A percentile compares a stretch with the other conserved stretches of the same genome.
Conservation (phyloP, 2,797 vertebrate species). For the Hemitrygon akajei region DNA sequence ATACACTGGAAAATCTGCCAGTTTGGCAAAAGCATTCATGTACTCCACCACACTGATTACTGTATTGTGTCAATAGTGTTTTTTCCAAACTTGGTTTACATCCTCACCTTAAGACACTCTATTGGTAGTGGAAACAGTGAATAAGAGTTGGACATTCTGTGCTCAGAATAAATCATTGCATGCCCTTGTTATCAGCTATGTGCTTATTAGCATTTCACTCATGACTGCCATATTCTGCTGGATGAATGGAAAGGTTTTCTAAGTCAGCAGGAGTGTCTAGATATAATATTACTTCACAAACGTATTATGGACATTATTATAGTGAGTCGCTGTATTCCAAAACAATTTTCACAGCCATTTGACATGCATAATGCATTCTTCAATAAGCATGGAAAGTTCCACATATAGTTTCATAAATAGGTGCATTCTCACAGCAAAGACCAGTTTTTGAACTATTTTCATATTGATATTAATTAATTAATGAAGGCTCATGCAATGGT, state of each 20-base stretch:
- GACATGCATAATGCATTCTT: slow-evolving; percentile 3
- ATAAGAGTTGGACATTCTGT: background rate
- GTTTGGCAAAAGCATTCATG: too few species aligned
- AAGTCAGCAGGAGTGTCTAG: background rate
- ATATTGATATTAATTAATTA: background rate
- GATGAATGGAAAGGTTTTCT: background rate
- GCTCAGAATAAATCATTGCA: background rate
- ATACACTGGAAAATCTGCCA: too few species aligned
- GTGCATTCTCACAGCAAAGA: background rate
- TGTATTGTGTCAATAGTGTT: background rate
- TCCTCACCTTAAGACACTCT: background rate
- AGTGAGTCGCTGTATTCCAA: background rate
- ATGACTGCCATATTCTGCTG: background rate
- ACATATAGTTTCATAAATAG: background rate
- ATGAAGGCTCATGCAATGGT: background rate
- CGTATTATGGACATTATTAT: background rate
- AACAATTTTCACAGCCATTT: background rate
- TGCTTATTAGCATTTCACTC: background rate
- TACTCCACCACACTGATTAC: background rate
- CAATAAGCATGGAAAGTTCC: background rate
- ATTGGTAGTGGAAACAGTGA: background rate
- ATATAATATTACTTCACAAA: background rate
- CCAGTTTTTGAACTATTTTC: background rate
- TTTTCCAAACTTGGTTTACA: background rate
- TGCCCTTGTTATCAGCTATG: background rate